These are phyloP conservation scores for Crocodylus rhombifer DNA, from an alignment of 2,797 vertebrate species.

Conservation along the genomic window DNA sequence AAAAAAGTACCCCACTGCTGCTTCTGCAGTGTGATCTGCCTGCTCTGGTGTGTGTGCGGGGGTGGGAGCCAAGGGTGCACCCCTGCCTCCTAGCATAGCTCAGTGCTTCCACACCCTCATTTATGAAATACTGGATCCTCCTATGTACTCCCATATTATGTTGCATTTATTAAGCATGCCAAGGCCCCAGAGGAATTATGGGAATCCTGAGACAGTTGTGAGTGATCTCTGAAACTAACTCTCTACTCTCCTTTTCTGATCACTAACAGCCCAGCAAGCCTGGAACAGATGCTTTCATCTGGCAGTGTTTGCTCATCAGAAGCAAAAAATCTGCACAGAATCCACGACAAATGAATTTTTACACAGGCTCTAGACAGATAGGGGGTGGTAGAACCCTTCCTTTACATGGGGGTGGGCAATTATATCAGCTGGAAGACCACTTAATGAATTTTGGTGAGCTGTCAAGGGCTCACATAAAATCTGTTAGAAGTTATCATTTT, in stretches of 20 bases:
- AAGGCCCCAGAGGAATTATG: conserved; percentile 34
- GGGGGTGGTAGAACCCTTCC: not conserved
- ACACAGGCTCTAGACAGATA: not conserved
- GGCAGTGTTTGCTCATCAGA: conserved; percentile 13
- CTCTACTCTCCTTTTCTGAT: conserved; percentile 24
- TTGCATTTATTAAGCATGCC: not conserved
- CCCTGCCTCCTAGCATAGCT: too few relatives aligned
- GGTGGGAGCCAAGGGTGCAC: too few relatives aligned
- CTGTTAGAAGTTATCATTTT: too few relatives aligned
- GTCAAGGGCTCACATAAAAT: too few relatives aligned
- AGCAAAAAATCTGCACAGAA: not conserved
- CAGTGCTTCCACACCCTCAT: too few relatives aligned
- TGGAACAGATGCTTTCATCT: conserved; percentile 30
- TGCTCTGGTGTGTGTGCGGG: too few relatives aligned
- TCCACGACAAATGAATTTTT: conserved; percentile 2
- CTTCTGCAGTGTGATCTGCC: too few relatives aligned
- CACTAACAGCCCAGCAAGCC: conserved; percentile 26
- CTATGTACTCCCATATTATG: fast-evolving
- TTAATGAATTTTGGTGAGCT: too few relatives aligned
- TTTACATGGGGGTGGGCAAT: not conserved
- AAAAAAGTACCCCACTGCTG: too few relatives aligned
- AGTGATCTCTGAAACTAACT: conserved; percentile 29
- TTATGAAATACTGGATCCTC: too few relatives aligned
- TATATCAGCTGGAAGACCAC: too few relatives aligned
- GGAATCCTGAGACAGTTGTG: conserved; percentile 28